These are phyloP conservation scores for Sinosuthora webbiana DNA, from an alignment of 2,113 vertebrate species.

Conservation along the genomic window DNA sequence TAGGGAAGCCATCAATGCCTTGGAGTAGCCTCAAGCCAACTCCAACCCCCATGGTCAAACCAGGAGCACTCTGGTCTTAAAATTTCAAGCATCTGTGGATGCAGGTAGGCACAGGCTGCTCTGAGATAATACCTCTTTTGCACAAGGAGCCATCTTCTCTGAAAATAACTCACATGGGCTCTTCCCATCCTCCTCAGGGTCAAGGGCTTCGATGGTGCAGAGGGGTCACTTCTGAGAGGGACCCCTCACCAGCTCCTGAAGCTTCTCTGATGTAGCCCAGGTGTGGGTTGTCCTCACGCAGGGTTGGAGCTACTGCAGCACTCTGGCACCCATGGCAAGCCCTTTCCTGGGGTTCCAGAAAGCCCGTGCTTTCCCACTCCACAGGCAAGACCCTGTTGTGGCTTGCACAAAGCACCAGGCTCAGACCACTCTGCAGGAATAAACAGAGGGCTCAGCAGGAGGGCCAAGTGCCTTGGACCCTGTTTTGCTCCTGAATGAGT, in stretches of 20 bases:
- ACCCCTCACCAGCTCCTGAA: neutral
- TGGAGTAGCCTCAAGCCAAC: neutral
- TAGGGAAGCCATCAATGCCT: neutral
- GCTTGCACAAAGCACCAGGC: neutral
- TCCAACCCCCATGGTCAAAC: accelerated
- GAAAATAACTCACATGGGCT: neutral
- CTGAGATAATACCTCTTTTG: neutral
- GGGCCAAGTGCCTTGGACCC: neutral
- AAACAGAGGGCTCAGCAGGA: neutral
- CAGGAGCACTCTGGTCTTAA: neutral
- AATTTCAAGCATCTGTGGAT: neutral
- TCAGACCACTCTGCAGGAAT: neutral
- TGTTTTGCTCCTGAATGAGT: neutral
- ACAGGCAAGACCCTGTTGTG: neutral
- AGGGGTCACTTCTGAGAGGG: accelerated
- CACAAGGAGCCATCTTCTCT: neutral
- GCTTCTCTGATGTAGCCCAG: neutral
- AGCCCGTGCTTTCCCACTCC: accelerated
- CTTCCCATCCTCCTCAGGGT: neutral
- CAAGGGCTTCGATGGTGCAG: neutral
- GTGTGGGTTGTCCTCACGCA: neutral
- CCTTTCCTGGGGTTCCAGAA: neutral
- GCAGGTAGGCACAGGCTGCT: neutral
- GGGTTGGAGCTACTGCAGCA: neutral
- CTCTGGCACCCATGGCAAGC: neutral